These are phyloP conservation scores for Equus quagga DNA, from an alignment of 2,113 vertebrate species.

Conservation along the genomic window DNA sequence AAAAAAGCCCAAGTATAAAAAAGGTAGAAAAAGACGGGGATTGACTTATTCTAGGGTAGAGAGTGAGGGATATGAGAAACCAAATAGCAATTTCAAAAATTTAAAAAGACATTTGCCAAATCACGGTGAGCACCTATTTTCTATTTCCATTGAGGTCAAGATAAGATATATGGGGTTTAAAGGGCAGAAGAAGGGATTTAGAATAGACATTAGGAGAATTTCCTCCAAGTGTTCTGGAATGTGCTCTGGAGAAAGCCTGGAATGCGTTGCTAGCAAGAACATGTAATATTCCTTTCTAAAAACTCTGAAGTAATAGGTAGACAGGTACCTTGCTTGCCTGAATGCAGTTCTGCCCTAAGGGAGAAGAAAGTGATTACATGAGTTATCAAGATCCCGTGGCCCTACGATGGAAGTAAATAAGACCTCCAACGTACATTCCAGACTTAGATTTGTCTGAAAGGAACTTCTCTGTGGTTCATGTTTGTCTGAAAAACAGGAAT, in stretches of 20 bases:
- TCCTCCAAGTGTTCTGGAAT: slow-evolving; percentile 45
- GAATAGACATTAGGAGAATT: neutral
- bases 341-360: neutral
- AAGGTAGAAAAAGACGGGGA: neutral
- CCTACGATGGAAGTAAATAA: neutral
- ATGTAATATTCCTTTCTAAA: neutral
- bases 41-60: neutral
- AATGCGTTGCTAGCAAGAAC: neutral
- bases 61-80: neutral
- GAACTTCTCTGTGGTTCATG: neutral
- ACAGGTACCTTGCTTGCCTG: neutral
- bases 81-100: neutral
- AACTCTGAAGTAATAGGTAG: neutral
- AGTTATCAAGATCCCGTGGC: neutral
- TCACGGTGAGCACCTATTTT: neutral
- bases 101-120: neutral
- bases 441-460: neutral
- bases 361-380: neutral
- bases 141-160: neutral
- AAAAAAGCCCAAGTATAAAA: neutral
- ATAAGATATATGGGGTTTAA: neutral
- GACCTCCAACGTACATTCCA: neutral
- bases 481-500: slow-evolving; percentile 16
- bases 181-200: slow-evolving; percentile 40
- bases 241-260: neutral